Percentiles rank a stretch among this genome's conserved stretches.
Evolutionary conservation across 2,797 vertebrate species (phyloP).

Genomic region (Pseudochirops corinnae): DNA sequence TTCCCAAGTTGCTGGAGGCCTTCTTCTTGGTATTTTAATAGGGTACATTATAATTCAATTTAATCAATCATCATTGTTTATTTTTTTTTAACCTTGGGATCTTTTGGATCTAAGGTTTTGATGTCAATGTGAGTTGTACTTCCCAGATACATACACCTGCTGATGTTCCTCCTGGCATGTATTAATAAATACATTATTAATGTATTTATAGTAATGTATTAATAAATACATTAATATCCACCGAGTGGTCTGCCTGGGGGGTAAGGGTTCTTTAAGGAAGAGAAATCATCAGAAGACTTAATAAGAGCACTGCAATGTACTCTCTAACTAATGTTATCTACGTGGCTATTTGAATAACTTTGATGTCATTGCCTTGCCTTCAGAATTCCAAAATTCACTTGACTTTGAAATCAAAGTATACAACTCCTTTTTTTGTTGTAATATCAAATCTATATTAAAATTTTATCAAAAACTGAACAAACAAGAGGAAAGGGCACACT

Average conservation of each 20-base stretch:
- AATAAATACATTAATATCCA: constrained; percentile 41
- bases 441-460: constrained; percentile 74
- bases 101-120: constrained; percentile 64
- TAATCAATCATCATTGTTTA: constrained; percentile 32
- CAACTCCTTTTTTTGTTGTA: constrained; percentile 57
- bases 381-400: constrained; percentile 72
- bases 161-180: constrained; percentile 53
- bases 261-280: constrained; percentile 58
- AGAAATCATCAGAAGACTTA: constrained; percentile 60
- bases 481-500: constrained; percentile 65
- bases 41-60: constrained; percentile 48
- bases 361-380: constrained; percentile 61
- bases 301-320: constrained; percentile 56
- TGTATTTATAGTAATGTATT: too few relatives aligned
- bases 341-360: constrained; percentile 75
- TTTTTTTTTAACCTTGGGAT: constrained; percentile 37
- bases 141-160: constrained; percentile 5
- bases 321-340: constrained; percentile 74
- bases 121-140: constrained; percentile 49
- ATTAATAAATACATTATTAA: constrained; percentile 40
- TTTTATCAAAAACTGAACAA: constrained; percentile 73
- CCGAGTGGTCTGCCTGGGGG: constrained; percentile 51
- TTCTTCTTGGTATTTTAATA: neutral
- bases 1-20: neutral
- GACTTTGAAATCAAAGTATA: constrained; percentile 74